These are phyloP conservation scores for Megaceryle maxima DNA, from an alignment of 2,113 vertebrate genomes.

Conservation along the genomic window DNA sequence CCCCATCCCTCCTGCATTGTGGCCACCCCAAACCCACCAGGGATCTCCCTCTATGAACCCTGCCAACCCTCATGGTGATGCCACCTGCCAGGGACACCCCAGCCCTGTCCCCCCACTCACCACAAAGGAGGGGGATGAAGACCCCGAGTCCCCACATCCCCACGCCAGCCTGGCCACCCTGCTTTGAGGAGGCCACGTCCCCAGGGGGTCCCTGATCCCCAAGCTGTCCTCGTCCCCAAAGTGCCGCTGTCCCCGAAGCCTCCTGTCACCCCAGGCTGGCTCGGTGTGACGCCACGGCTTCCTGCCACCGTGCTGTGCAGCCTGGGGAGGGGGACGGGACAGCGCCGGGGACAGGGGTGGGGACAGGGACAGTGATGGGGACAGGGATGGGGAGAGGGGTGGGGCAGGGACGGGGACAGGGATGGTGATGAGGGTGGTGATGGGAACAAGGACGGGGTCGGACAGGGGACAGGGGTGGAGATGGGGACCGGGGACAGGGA, in stretches of 20 bases:
- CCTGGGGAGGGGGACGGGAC: background rate
- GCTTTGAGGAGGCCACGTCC: background rate
- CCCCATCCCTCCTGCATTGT: background rate
- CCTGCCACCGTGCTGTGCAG: background rate
- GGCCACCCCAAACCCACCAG: too few species aligned
- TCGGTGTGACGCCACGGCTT: background rate
- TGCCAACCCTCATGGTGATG: background rate
- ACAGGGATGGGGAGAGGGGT: background rate
- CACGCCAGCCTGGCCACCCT: background rate
- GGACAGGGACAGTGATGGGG: background rate
- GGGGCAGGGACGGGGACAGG: too few species aligned
- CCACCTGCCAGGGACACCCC: background rate
- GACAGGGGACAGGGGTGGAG: too few species aligned
- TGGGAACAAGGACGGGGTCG: too few species aligned
- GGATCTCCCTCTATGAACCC: too few species aligned
- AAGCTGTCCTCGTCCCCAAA: background rate
- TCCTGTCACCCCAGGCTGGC: background rate
- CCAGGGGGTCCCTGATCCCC: background rate
- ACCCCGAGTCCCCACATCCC: background rate
- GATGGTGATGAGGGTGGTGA: too few species aligned
- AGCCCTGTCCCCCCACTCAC: background rate
- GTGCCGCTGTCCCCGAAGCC: rapidly evolving
- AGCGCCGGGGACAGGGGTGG: background rate
- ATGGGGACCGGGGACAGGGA: too few species aligned
- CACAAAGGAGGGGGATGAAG: background rate